Conservation (phyloP, 2,888 invertebrate genomes). For the Thelaira solivaga region DNA sequence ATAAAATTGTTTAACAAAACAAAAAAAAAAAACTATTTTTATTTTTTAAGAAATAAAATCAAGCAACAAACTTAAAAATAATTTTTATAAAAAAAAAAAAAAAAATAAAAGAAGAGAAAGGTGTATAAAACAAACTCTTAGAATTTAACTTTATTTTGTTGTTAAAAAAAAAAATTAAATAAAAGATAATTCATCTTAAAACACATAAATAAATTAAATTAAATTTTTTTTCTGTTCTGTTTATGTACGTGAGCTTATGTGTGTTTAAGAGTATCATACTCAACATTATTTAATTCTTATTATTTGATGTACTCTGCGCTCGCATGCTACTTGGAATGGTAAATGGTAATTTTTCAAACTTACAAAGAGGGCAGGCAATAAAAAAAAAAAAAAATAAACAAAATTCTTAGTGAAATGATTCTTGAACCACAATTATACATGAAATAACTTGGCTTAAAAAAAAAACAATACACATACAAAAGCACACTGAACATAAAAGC, state of each 20-base stretch:
- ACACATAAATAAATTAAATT: conserved; percentile 44
- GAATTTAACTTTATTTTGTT: neutral
- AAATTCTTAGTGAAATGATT: conserved; percentile 1
- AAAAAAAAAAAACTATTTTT: too few species aligned
- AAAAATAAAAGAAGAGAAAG: neutral
- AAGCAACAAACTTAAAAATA: conserved; percentile 7
- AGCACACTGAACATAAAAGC: too few species aligned
- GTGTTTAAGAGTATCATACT: neutral
- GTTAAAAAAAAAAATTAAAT: too few species aligned
- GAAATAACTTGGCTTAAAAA: neutral
- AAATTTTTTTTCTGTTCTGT: neutral
- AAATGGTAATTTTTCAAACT: neutral
- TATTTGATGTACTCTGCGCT: neutral
- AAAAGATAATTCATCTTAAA: conserved; percentile 39
- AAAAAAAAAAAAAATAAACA: neutral
- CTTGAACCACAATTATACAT: conserved; percentile 17
- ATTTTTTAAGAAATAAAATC: conserved; percentile 25
- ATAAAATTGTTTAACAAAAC: conserved; percentile 20
- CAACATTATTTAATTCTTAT: conserved; percentile 44
- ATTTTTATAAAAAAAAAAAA: conserved; percentile 8
- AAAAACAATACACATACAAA: too few species aligned
- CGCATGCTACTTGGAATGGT: neutral
- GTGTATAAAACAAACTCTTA: neutral
- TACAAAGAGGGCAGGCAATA: too few species aligned
- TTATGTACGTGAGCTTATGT: too few species aligned